Evolutionary conservation across 37 sponge, comb jelly and placozoan species (phyloP), one percentile per base, ranked within the genome.

Genomic region (Oopsacas minuta): DNA sequence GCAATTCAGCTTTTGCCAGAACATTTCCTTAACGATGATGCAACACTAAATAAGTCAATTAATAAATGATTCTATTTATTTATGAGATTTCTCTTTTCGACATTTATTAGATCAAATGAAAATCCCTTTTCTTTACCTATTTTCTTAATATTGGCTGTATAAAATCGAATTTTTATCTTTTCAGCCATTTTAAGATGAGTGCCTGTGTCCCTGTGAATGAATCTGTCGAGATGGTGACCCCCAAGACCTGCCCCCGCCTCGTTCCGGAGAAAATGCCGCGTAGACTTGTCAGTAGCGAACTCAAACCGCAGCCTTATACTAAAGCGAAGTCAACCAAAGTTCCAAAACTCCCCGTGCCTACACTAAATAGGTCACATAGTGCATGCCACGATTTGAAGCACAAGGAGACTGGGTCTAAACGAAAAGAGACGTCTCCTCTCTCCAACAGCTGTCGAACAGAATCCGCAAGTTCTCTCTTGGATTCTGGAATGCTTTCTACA

Each of bases 201-300:
- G 49, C 15, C 15, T 42, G 15, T 42, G 8, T 15, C 8, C 15
- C 49, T 42, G 49, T 42, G 8, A 42, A 42, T 15, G 49, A 42
- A 17, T 42, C 49, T 17, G 15, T 42, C 15, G 49, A 42, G 15
- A 42, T 42, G 49, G 12, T 15, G 15, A 42, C 49, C 8, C 49
- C 49, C 8, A 42, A 42, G 15, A 42, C 49, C 15, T 42, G 32
- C 5, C 75, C 75, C 3, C 22, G 32, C 28, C 30, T 3, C 28
- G 1, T n/a, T 20, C 20, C 75, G 28, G 75, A 61, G 75, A 61
- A 61, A 61, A 61, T 61, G 75, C 75, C 75, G 17, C 75, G 75
- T n/a, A 61, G 75, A 61, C 75, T 61, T 12, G 30, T 61, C 28
- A 61, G 75, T n/a, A 61, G 75, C 75, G 75, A 61, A n/a, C 75